phyloP scores from a whole-genome alignment of 1,140 invertebrate species.

The Orussus abietinus region DNA sequence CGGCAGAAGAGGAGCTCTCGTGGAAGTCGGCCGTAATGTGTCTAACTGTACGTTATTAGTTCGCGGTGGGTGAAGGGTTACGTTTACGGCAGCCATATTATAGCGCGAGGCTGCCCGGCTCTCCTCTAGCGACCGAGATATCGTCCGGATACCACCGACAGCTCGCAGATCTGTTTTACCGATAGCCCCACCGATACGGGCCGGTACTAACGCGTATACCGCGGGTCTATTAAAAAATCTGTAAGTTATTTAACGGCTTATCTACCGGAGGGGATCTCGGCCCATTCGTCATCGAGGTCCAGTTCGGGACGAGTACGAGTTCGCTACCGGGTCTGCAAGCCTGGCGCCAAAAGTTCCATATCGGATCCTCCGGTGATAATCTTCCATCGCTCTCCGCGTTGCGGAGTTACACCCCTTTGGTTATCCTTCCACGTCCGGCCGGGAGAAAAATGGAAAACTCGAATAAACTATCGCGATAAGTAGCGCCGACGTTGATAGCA shows the following conservation, averaged over 20 bases:
- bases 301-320: slow-evolving; percentile 8
- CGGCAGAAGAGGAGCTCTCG: slow-evolving; percentile 30
- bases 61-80: slow-evolving; percentile 40
- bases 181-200: slow-evolving; percentile 34
- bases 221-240: slow-evolving; percentile 38
- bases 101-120: slow-evolving; percentile 14
- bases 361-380: no score
- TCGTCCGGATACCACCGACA: slow-evolving; percentile 39
- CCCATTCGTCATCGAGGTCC: slow-evolving; percentile 35
- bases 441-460: no score
- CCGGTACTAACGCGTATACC: slow-evolving; percentile 13
- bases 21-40: slow-evolving; percentile 30
- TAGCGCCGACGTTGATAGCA: no score
- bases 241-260: slow-evolving; percentile 36
- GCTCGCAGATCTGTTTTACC: slow-evolving; percentile 38
- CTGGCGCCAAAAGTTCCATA: no score
- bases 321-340: no score
- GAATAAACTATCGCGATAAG: no score
- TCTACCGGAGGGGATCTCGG: slow-evolving; percentile 27
- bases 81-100: slow-evolving; percentile 33
- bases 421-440: no score
- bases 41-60: slow-evolving; percentile 42
- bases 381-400: no score
- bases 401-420: no score
- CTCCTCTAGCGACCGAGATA: slow-evolving; percentile 29